These are phyloP conservation scores for Troides oblongomaculatus DNA, from an alignment of 2,888 invertebrate species.

Conservation along the genomic window DNA sequence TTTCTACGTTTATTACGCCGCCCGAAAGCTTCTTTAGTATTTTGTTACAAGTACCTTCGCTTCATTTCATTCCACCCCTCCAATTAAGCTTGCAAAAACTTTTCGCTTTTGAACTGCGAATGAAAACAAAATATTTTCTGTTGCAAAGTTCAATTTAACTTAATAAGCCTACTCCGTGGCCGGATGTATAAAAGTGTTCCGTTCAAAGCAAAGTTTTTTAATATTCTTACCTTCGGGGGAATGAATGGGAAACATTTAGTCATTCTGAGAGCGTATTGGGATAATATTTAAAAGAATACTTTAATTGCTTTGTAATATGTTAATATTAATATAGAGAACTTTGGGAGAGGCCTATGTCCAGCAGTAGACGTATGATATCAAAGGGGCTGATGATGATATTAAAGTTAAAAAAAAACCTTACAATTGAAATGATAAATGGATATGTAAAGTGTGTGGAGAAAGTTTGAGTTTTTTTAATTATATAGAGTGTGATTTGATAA, in stretches of 20 bases:
- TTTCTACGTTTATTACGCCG: slow-evolving; percentile 38
- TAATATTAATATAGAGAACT: no score
- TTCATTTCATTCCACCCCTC: slow-evolving; percentile 32
- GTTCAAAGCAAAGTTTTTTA: slow-evolving; percentile 37
- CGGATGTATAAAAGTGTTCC: slow-evolving; percentile 34
- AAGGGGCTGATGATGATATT: no score
- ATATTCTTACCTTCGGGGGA: slow-evolving; percentile 34
- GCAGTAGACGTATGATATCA: no score
- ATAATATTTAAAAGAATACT: background rate
- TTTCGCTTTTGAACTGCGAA: slow-evolving; percentile 33
- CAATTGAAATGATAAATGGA: no score
- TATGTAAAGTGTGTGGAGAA: no score
- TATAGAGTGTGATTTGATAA: no score
- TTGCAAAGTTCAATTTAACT: slow-evolving; percentile 31
- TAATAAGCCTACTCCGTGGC: slow-evolving; percentile 36
- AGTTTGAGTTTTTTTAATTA: no score
- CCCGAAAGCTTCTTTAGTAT: slow-evolving; percentile 34
- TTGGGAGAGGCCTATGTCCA: no score
- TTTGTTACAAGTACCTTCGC: slow-evolving; percentile 32
- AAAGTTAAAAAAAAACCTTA: no score
- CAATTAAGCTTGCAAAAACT: slow-evolving; percentile 34
- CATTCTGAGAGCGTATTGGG: slow-evolving; percentile 16
- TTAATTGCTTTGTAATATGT: background rate
- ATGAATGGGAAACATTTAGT: slow-evolving; percentile 28
- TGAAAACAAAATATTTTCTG: slow-evolving; percentile 35